Evolutionary conservation across 2,797 vertebrate species (phyloP).

Genomic region (Diglossa cyanea): DNA sequence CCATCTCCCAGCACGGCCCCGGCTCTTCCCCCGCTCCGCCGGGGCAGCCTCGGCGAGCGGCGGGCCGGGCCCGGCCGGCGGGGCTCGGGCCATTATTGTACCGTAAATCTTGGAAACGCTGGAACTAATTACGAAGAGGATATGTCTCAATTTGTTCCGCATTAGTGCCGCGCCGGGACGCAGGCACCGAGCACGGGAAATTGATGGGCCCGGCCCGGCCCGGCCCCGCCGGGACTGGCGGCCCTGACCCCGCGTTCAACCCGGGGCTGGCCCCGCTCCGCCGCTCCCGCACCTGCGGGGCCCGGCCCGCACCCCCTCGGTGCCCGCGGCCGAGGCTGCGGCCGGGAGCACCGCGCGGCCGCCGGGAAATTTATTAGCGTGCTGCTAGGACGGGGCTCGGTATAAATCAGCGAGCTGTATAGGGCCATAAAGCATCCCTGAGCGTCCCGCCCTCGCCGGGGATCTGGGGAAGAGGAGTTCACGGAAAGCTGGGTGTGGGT

Average conservation of each 20-base stretch:
- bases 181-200: slow-evolving; percentile 76
- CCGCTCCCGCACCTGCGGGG: slow-evolving; percentile 4
- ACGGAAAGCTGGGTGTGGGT: slow-evolving; percentile 21
- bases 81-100: slow-evolving; percentile 68
- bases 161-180: slow-evolving; percentile 77
- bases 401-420: slow-evolving; percentile 65
- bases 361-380: slow-evolving; percentile 69
- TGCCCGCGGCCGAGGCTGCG: background rate
- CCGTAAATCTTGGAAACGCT: slow-evolving; percentile 81
- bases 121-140: slow-evolving; percentile 85
- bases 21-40: background rate
- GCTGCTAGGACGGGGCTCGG: slow-evolving; percentile 43
- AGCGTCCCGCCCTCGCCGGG: slow-evolving; percentile 8
- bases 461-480: slow-evolving; percentile 55
- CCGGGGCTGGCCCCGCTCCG: slow-evolving; percentile 8
- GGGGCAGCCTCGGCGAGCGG: background rate
- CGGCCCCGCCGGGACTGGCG: background rate
- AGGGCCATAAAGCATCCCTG: slow-evolving; percentile 60
- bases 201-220: slow-evolving; percentile 84
- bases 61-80: slow-evolving; percentile 7
- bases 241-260: slow-evolving; percentile 42
- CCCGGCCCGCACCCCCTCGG: background rate
- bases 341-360: background rate
- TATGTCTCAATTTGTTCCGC: slow-evolving; percentile 89
- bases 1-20: background rate